Base-by-base conservation (phyloP, 2,113 vertebrate species). In the Nibea coibor region DNA sequence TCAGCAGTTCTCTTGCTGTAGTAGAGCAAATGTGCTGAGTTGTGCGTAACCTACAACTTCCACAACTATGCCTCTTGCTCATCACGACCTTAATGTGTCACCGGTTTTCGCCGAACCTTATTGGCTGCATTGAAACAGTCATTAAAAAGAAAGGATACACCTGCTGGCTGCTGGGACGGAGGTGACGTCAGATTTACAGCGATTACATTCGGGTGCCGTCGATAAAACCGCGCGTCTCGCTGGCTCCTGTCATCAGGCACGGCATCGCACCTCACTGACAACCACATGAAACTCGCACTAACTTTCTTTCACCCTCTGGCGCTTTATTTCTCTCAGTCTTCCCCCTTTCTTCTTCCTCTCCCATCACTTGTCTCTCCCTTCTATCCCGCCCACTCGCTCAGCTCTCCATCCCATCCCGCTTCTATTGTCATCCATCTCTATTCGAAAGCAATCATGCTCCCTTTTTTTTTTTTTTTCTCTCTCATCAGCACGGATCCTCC, bases 41-140 rank as follows among this genome's bases (percentile, higher is more conserved):
- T 56, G 57, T 39, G 51, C 11, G 53, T 50, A 28, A 80, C 68
- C 71, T 72, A 64, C 56, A 72, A 59, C 45, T 47, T 59, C 17
- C 16, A 20, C 63, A 1, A 11, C 61, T 28, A 2, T 59, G 48
- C 51, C 42, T 67, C 65, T 78, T 73, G 53, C 62, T 83, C 77
- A 85, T 47, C 24, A 0, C 91, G 88, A 90, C 92, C 92, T 68
- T 80, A 85, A 85, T 92, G 87, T 93, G 89, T 89, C 90, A 64
- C 24, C 8, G 35, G 15, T 59, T 80, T 75, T 75, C 19, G 2
- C 62, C 61, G 42, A 51, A 74, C 50, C 72, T 78, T 28, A 87
- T 74, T 81, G 84, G 81, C 80, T 43, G 47, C 65, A 76, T 81
- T 74, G 85, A 61, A 75, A 89, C 64, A 73, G 74, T 66, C 7